Evolutionary conservation across 2,888 invertebrate genomes (phyloP), one percentile per base, ranked within the genome.

Genomic region (Formica aserva): DNA sequence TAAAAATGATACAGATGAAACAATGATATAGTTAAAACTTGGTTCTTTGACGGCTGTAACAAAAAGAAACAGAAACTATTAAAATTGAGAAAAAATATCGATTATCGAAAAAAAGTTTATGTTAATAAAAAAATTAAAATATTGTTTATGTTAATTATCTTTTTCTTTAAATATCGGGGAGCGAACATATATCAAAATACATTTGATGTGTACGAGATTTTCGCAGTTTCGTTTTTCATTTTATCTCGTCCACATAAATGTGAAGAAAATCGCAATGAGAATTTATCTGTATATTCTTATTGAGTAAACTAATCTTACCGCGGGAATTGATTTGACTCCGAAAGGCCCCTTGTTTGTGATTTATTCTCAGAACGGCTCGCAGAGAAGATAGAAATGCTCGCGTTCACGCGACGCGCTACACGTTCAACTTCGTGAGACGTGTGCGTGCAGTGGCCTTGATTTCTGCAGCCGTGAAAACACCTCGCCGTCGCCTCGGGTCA

Each of bases 401-500:
- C 62, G 57, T 60, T 66, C 65, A 77, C 26, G 55, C 41, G 69
- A 75, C 66, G 11, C 71, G 60, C 67, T 78, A 45, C 41, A 41
- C 52, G 32, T 6, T 45, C 57, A 71, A 71, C 60, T n/a, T 78
- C 22, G 72, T 71, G 69, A 75, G 69, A 75, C 82, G 67, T 84
- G 81, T 75, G 38, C 72, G 57, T 75, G 75, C 84, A 65, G 57
- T 92, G 92, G 86, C 92, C 92, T 92, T 92, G 92, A 91, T 92
- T 91, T 88, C 86, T 81, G 74, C 85, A 85, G 89, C 89, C 85
- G 88, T 89, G 90, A 92, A 89, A 91, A 91, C 86, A 90, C 88
- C 88, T 89, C 86, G 82, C 85, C 87, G 87, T 89, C 78, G 71
- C 45, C 71, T 78, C 85, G 81, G 89, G 90, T 92, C 92, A 92